Conservation (phyloP, 2,113 vertebrate genomes). For the Fregetta grallaria region DNA sequence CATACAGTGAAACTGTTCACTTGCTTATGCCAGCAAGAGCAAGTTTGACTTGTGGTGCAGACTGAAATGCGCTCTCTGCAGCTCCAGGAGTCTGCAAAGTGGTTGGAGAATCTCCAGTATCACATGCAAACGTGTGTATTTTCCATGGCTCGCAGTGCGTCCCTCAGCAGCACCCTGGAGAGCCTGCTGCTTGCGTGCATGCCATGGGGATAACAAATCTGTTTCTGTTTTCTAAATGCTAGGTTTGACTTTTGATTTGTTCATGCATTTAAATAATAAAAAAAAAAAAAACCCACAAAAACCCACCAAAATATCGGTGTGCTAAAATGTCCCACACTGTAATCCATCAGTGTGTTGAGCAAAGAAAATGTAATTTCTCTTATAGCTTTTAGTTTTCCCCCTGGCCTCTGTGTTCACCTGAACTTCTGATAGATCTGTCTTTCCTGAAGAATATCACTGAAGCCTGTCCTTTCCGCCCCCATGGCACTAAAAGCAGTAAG, state of each 20-base stretch:
- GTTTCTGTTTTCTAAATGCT: background rate
- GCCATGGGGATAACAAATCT: background rate
- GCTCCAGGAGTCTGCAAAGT: background rate
- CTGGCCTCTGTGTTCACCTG: background rate
- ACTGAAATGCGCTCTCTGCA: background rate
- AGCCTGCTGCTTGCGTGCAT: background rate
- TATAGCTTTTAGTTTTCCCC: background rate
- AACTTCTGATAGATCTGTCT: background rate
- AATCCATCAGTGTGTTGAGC: background rate
- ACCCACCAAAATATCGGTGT: background rate
- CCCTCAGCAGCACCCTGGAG: background rate
- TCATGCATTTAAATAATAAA: background rate
- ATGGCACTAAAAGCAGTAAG: background rate
- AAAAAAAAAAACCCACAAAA: background rate
- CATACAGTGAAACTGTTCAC: background rate
- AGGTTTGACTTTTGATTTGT: background rate
- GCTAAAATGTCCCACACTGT: background rate
- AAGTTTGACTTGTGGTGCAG: background rate
- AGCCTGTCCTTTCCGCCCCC: background rate
- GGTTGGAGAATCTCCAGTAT: background rate
- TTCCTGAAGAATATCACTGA: background rate
- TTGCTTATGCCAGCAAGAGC: constrained; percentile 2
- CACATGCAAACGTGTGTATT: background rate
- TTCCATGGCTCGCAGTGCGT: background rate
- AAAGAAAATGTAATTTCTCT: background rate